Evolutionary conservation across 2,888 invertebrate species (phyloP).

Genomic region (Orchestes rusci): DNA sequence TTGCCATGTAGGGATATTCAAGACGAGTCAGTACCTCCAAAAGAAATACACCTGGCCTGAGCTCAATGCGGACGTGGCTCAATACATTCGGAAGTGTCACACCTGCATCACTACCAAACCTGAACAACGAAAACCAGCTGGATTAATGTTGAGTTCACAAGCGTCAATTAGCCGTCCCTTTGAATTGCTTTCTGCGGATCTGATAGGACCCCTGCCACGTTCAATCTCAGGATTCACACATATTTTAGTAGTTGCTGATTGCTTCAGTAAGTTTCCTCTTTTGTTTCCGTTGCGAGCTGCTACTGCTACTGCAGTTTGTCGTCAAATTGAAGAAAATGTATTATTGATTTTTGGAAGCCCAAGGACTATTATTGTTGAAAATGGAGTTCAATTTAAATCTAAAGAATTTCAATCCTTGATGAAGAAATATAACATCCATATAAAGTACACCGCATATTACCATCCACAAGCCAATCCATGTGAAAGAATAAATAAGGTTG

Average conservation of each 20-base stretch:
- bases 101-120: not conserved
- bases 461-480: constrained; percentile 34
- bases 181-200: constrained; percentile 18
- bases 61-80: not conserved
- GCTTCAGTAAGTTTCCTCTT: constrained; percentile 22
- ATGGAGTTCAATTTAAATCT: constrained; percentile 13
- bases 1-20: not conserved
- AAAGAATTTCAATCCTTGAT: constrained; percentile 11
- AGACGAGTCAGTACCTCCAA: not conserved
- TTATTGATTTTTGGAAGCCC: constrained; percentile 23
- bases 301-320: constrained; percentile 8
- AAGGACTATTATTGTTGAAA: constrained; percentile 15
- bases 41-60: not conserved
- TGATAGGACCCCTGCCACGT: constrained; percentile 20
- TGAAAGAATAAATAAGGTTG: constrained; percentile 32
- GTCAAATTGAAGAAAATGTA: constrained; percentile 14
- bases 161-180: constrained; percentile 11
- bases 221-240: constrained; percentile 16
- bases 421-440: constrained; percentile 8
- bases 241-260: constrained; percentile 21
- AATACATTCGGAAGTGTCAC: not conserved
- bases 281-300: constrained; percentile 22
- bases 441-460: constrained; percentile 29
- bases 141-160: constrained; percentile 1
- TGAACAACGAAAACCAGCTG: constrained; percentile 1